phyloP scores from a whole-genome alignment of 2,888 invertebrate genomes.

The Unio delphinus region DNA sequence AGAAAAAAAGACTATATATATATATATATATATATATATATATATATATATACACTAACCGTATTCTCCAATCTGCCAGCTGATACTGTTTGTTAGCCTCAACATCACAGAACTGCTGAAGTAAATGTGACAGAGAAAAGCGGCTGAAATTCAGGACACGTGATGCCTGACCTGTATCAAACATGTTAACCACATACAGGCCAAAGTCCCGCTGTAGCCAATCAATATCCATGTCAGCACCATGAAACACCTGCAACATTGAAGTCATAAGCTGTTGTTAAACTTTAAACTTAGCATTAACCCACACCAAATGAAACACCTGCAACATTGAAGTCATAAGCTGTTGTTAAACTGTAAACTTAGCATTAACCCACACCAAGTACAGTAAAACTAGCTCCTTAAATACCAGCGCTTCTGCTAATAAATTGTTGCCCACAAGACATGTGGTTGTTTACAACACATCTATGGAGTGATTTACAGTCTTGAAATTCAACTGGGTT shows the following conservation, averaged over 20 bases:
- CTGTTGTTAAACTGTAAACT: too few relatives aligned
- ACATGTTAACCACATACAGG: conserved; percentile 95
- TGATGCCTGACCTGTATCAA: conserved; percentile 94
- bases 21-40: too few relatives aligned
- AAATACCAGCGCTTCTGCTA: too few relatives aligned
- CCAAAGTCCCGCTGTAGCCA: conserved; percentile 98
- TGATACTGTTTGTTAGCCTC: conserved; percentile 92
- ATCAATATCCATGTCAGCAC: conserved; percentile 87
- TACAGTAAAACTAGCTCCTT: too few relatives aligned
- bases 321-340: conserved; percentile 60
- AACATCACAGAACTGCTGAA: conserved; percentile 84
- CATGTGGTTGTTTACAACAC: too few relatives aligned
- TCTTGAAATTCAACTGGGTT: too few relatives aligned
- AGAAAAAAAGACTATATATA: not conserved
- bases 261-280: too few relatives aligned
- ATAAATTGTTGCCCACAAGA: too few relatives aligned
- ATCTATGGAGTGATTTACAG: too few relatives aligned
- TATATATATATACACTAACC: conserved; percentile 70
- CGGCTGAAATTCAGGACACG: conserved; percentile 80
- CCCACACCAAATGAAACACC: conserved; percentile 81
- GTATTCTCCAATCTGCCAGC: conserved; percentile 94
- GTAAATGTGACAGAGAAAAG: conserved; percentile 82
- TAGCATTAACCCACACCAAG: too few relatives aligned
- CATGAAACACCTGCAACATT: conserved; percentile 85
- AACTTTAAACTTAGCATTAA: too few relatives aligned